Percentiles rank a stretch among this genome's conserved stretches.
Evolutionary conservation across 2,797 vertebrate species (phyloP).

Genomic region (Coregonus suidteri): DNA sequence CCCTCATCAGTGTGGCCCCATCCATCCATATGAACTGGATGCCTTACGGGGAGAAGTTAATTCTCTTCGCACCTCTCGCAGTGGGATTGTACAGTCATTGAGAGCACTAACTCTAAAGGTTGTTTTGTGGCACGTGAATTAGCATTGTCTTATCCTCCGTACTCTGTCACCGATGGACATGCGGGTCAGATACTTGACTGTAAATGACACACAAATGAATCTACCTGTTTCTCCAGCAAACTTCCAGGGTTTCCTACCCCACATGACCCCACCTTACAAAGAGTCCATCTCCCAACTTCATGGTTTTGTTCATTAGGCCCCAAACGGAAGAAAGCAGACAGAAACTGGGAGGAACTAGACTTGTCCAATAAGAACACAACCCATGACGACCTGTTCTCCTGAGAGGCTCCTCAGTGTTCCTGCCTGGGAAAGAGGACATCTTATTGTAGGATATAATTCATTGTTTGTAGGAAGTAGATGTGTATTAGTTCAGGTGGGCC

Average conservation of each 20-base stretch:
- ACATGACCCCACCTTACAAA: background rate
- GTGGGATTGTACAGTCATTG: constrained; percentile 38
- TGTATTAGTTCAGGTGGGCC: background rate
- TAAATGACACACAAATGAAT: constrained; percentile 2
- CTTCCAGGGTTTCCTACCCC: background rate
- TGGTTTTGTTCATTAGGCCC: background rate
- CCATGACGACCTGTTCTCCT: background rate
- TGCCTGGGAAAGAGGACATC: constrained; percentile 32
- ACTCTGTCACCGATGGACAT: background rate
- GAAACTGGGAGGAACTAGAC: background rate
- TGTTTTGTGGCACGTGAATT: background rate
- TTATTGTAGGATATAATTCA: constrained; percentile 27
- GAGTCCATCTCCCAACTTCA: background rate
- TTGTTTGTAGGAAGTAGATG: constrained; percentile 36
- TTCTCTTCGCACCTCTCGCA: constrained; percentile 29
- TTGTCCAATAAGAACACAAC: background rate
- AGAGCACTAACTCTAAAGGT: constrained; percentile 29
- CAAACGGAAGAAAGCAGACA: background rate
- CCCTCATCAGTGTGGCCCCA: constrained; percentile 9
- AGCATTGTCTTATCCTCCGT: constrained; percentile 4
- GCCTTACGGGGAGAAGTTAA: background rate
- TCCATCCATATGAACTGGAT: constrained; percentile 38
- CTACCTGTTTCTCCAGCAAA: background rate
- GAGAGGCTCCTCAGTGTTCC: constrained; percentile 24
- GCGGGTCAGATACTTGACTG: background rate